phyloP scores from a whole-genome alignment of 2,113 vertebrate species.

The Indicator indicator region DNA sequence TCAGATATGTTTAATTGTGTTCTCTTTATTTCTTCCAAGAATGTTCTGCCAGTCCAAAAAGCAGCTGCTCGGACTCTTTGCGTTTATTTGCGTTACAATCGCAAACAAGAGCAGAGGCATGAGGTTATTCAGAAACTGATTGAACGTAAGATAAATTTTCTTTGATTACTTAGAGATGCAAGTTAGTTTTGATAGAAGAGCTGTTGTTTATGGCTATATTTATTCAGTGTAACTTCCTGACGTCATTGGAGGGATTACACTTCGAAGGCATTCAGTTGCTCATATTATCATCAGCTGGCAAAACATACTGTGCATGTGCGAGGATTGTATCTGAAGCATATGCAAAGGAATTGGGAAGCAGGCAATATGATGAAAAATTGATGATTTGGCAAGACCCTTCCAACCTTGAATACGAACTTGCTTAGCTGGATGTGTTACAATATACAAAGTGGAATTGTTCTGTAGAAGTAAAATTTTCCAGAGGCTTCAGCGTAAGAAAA shows the following conservation, averaged over 20 bases:
- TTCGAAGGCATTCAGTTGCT: neutral
- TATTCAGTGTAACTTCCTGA: neutral
- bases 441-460: neutral
- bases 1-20: neutral
- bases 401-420: neutral
- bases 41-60: constrained; percentile 92
- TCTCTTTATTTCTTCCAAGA: constrained; percentile 80
- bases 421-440: neutral
- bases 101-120: constrained; percentile 92
- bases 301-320: neutral
- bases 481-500: neutral
- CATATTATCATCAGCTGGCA: neutral
- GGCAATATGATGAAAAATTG: neutral
- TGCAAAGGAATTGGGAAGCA: neutral
- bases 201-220: neutral
- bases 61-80: constrained; percentile 93
- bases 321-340: neutral
- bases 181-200: neutral
- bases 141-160: constrained; percentile 82
- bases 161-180: neutral
- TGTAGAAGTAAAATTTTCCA: neutral
- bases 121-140: constrained; percentile 92
- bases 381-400: neutral
- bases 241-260: neutral
- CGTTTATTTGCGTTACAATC: constrained; percentile 90